phyloP scores from a whole-genome alignment of 2,888 invertebrate species.

The Drosophila macrospina region DNA sequence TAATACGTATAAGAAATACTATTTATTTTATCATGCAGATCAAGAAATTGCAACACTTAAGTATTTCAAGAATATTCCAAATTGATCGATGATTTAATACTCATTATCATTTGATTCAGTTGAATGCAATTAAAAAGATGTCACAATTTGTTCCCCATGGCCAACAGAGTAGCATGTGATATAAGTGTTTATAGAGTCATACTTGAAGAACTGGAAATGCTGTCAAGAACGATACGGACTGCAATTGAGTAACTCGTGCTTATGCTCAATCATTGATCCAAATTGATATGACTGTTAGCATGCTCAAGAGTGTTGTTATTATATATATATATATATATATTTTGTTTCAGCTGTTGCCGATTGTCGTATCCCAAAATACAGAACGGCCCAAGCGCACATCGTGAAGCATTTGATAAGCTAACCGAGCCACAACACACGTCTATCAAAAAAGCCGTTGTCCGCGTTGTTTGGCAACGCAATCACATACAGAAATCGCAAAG shows the following conservation, averaged over 20 bases:
- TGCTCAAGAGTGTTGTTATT: slow-evolving; percentile 52
- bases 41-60: not conserved
- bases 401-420: slow-evolving; percentile 44
- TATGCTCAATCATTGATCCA: slow-evolving; percentile 70
- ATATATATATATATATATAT: too few relatives aligned
- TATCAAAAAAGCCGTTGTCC: slow-evolving; percentile 58
- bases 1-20: not conserved
- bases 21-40: not conserved
- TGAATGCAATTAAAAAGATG: slow-evolving; percentile 26
- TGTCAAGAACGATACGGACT: slow-evolving; percentile 18
- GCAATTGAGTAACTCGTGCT: slow-evolving; percentile 69
- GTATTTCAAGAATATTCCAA: not conserved
- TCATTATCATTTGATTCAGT: not conserved
- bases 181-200: not conserved
- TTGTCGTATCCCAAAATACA: slow-evolving; percentile 25
- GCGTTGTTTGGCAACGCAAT: slow-evolving; percentile 66
- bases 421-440: slow-evolving; percentile 31
- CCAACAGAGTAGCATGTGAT: slow-evolving; percentile 44
- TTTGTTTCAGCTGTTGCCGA: slow-evolving; percentile 27
- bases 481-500: slow-evolving; percentile 67
- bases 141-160: slow-evolving; percentile 13
- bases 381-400: slow-evolving; percentile 8
- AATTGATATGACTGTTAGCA: slow-evolving; percentile 57
- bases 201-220: slow-evolving; percentile 8
- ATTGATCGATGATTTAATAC: slow-evolving; percentile 37